Base-by-base conservation (phyloP, 2,888 invertebrate genomes). In the Lypha dubia region DNA sequence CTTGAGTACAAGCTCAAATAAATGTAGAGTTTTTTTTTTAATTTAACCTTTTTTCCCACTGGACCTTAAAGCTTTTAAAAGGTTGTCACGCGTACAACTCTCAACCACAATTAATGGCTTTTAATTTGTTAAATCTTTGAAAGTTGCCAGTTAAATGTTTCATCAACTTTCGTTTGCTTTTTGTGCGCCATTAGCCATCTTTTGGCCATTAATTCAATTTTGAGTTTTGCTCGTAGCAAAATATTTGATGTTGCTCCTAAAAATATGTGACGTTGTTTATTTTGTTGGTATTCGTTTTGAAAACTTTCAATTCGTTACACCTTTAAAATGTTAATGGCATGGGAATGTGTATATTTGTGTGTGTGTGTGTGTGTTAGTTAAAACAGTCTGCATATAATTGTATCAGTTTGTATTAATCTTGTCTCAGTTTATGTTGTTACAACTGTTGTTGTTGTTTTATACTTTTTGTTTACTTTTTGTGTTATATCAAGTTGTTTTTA, bases 181-280 rank as follows among this genome's bases (percentile, higher is more conserved):
- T 28, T 46, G 24, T 28, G 13, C 63, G 63, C 22, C 51, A 51
- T 44, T 35, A 49, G 20, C 17, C n/a, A n/a, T 35, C 3, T 41
- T 53, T 63, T 5, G 38, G 1, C 8, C 63, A 63, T 62, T 63
- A 65, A 63, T 53, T 65, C 65, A 22, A 63, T 65, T 65, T 41
- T 8, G 5, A 9, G 9, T 58, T 58, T 60, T 22, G 22, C 28
- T 41, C 56, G 28, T 28, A 7, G 11, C 3, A 41, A 58, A 46
- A n/a, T n/a, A n/a, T n/a, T n/a, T n/a, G n/a, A n/a, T n/a, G n/a
- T n/a, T n/a, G 15, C 46, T 46, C 28, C 32, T 24, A 60, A 49
- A 73, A 60, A 32, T 58, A 46, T 58, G 44, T 58, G 28, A 44
- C 28, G 11, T 17, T 56, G 17, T 28, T 70, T 35, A 8, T 35